Evolutionary conservation across 2,888 invertebrate species (phyloP), one percentile per base, ranked within the genome.

Genomic region (Catonia carolina): DNA sequence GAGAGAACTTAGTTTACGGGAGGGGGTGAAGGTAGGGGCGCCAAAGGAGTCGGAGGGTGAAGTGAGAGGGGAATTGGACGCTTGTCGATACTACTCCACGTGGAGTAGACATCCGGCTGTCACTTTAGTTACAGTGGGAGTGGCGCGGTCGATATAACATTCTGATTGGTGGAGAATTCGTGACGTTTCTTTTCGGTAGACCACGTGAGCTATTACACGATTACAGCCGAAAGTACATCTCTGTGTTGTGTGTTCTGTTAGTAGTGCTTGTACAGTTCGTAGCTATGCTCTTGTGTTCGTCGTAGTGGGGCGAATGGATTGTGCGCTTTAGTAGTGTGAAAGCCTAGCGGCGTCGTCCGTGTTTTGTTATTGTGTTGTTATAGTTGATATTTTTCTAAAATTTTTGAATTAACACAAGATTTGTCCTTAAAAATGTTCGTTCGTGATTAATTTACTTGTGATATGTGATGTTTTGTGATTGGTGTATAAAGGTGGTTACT

Each of bases 131-230:
- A 42, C 53, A 52, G 20, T 42, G 57, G 53, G 14, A 56, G 41
- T 18, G 31, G 18, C 31, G n/a, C 18, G n/a, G n/a, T 12, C 27
- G 12, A 27, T 42, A 20, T 37, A 0, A 48, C 48, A 37, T 22
- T 36, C 53, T 47, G 39, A 60, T 62, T 62, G 61, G 61, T 48
- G 53, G 50, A 22, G 36, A 42, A 23, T 49, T 20, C 52, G 57
- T 61, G 61, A 59, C 59, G 61, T 60, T 59, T 58, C 58, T 58
- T 60, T 56, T 54, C 58, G 37, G 52, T 53, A 53, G 37, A 62
- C 61, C 61, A 62, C 61, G 61, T 62, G 61, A 60, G 55, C 60
- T 58, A 57, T 62, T 56, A 60, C 58, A 53, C 59, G 59, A 61
- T 61, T 61, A 61, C 55, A 41, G 59, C 39, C 37, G 42, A 35